These are phyloP conservation scores for Drosophila saltans DNA, from an alignment of 1,140 invertebrate species.

Conservation along the genomic window DNA sequence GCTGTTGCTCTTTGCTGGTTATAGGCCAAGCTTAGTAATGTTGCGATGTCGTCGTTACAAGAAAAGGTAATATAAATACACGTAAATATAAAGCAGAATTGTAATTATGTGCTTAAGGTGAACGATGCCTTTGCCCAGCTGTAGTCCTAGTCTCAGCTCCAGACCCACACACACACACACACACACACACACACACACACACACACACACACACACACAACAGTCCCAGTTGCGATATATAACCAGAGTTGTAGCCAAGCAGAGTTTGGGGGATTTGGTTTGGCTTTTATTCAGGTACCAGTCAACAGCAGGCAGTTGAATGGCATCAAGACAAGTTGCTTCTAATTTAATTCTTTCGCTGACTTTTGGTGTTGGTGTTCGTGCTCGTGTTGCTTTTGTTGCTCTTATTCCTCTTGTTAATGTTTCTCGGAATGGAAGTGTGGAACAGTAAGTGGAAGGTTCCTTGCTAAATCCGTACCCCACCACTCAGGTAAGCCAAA, in stretches of 20 bases:
- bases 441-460: not conserved
- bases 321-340: slow-evolving; percentile 69
- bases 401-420: not conserved
- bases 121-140: slow-evolving; percentile 53
- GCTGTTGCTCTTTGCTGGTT: not conserved
- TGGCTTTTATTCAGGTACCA: not conserved
- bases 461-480: slow-evolving; percentile 1
- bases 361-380: slow-evolving; percentile 40
- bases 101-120: slow-evolving; percentile 80
- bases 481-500: not conserved
- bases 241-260: not conserved
- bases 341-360: slow-evolving; percentile 68
- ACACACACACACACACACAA: not conserved
- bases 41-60: slow-evolving; percentile 31
- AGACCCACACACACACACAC: not conserved
- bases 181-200: not conserved
- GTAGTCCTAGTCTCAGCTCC: slow-evolving; percentile 16
- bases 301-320: slow-evolving; percentile 36
- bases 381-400: not conserved
- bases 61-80: slow-evolving; percentile 78
- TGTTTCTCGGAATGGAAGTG: not conserved
- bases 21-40: slow-evolving; percentile 10
- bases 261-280: slow-evolving; percentile 3
- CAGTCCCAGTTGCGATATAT: slow-evolving; percentile 9
- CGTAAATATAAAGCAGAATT: slow-evolving; percentile 80